Evolutionary conservation across 2,888 invertebrate genomes (phyloP).

Genomic region (Chesias legatella): DNA sequence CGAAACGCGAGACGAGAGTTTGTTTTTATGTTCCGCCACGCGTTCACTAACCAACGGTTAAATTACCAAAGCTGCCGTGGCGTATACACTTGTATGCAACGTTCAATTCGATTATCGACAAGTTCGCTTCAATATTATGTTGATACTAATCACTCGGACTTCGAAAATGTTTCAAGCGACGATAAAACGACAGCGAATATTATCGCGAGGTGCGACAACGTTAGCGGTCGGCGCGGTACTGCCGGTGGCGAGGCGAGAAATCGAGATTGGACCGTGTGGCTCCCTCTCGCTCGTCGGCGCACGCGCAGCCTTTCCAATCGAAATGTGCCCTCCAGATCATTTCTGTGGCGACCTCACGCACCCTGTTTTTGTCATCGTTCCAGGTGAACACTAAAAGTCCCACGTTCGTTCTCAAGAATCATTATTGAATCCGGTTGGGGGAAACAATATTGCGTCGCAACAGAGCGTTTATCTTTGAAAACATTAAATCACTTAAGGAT

Average conservation of each 20-base stretch:
- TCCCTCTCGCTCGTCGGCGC: slow-evolving; percentile 55
- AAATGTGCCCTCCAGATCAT: slow-evolving; percentile 38
- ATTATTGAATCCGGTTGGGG: slow-evolving; percentile 7
- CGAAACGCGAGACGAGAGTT: slow-evolving; percentile 65
- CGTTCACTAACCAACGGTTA: slow-evolving; percentile 36
- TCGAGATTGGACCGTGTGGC: slow-evolving; percentile 53
- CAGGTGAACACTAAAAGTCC: slow-evolving; percentile 32
- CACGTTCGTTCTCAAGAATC: slow-evolving; percentile 8
- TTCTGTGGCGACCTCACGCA: slow-evolving; percentile 55
- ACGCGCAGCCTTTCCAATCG: slow-evolving; percentile 41
- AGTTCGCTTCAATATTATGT: slow-evolving; percentile 44
- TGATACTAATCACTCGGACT: slow-evolving; percentile 48
- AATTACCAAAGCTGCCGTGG: slow-evolving; percentile 33
- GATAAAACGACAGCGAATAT: slow-evolving; percentile 39
- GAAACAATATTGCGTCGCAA: slow-evolving; percentile 1
- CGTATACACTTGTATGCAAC: slow-evolving; percentile 50
- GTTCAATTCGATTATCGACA: slow-evolving; percentile 58
- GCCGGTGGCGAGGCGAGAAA: slow-evolving; percentile 44
- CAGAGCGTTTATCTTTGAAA: neutral
- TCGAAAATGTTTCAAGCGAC: slow-evolving; percentile 45
- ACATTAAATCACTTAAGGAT: neutral
- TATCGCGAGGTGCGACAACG: slow-evolving; percentile 48
- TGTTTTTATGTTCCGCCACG: slow-evolving; percentile 67
- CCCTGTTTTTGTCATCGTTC: slow-evolving; percentile 41
- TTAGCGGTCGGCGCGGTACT: slow-evolving; percentile 68